These are phyloP conservation scores for Sternotherus odoratus DNA, from an alignment of 2,797 vertebrate genomes.

Conservation along the genomic window DNA sequence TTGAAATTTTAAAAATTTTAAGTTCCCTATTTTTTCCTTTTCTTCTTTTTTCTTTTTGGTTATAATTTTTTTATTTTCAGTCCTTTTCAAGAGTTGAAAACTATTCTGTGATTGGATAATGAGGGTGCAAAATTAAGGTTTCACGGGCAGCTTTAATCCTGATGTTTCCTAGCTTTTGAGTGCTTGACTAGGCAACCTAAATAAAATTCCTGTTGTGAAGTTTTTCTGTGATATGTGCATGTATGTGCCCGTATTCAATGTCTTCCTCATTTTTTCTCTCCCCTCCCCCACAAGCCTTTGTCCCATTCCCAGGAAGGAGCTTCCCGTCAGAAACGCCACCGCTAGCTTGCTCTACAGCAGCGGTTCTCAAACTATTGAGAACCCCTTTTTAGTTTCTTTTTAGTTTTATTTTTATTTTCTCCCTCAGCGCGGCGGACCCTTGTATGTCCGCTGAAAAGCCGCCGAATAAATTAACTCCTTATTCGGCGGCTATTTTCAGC, in stretches of 20 bases:
- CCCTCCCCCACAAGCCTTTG: neutral
- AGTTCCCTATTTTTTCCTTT: neutral
- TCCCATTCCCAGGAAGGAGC: neutral
- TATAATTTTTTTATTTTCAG: neutral
- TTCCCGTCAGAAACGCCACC: neutral
- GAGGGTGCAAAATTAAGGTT: neutral
- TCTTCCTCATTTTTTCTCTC: neutral
- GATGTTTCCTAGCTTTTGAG: neutral
- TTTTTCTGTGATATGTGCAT: neutral
- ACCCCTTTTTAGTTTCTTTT: too few relatives aligned
- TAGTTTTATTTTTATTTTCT: too few relatives aligned
- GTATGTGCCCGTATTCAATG: neutral
- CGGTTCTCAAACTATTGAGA: too few relatives aligned
- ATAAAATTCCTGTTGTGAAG: neutral
- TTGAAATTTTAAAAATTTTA: neutral
- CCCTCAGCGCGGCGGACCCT: too few relatives aligned
- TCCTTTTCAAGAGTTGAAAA: neutral
- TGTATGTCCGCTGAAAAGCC: too few relatives aligned
- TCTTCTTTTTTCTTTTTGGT: neutral
- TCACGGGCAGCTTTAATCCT: neutral
- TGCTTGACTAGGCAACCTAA: neutral
- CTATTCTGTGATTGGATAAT: neutral
- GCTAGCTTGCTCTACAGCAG: neutral
- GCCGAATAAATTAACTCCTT: too few relatives aligned
- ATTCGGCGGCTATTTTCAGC: too few relatives aligned